Base-by-base conservation (phyloP, 2,888 invertebrate genomes). In the Rugalucina vietnamica region DNA sequence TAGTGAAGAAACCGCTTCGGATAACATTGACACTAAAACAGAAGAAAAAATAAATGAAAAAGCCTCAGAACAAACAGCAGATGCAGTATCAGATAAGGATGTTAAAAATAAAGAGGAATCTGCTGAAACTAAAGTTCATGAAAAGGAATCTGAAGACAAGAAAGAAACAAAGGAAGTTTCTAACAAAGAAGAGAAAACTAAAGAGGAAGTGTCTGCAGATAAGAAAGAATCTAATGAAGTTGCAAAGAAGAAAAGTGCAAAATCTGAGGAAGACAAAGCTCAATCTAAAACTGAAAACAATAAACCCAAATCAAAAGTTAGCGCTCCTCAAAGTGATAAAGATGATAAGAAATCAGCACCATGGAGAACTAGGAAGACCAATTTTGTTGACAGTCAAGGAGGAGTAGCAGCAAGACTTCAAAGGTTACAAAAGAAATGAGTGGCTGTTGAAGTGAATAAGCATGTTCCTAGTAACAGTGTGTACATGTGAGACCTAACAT, bases 341-440 rank as follows among this genome's bases (percentile, higher is more conserved):
- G 18, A 8, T 24, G 54, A 32, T n/a, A 36, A 36, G 54, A 34
- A 54, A 76, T 5, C 65, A 65, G 34, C 65, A 65, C 34, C 65
- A 5, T 43, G 43, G 43, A 65, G 65, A 34, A 34, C 65, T 34
- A 18, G 50, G n/a, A 81, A 79, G 71, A 76, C 70, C 21, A 86
- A 76, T 49, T 76, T 87, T 72, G 39, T 79, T 24, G 87, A 85
- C 65, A 87, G 84, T 29, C 87, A 85, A 79, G 87, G 87, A 39
- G 87, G 87, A 0, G 84, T 87, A 0, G 79, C 84, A 10, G 87
- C 82, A 8, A 84, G 87, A 79, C 73, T 85, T 49, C 82, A 82
- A 14, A 78, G 78, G 57, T 78, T 87, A 3, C 57, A 65, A 65
- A 37, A 65, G 49, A 76, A 76, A 65, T 60, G 65, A 54, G 27